Percentiles rank a stretch among this genome's conserved stretches.
Evolutionary conservation across 2,888 invertebrate genomes (phyloP).

Genomic region (Drosophila lutescens): DNA sequence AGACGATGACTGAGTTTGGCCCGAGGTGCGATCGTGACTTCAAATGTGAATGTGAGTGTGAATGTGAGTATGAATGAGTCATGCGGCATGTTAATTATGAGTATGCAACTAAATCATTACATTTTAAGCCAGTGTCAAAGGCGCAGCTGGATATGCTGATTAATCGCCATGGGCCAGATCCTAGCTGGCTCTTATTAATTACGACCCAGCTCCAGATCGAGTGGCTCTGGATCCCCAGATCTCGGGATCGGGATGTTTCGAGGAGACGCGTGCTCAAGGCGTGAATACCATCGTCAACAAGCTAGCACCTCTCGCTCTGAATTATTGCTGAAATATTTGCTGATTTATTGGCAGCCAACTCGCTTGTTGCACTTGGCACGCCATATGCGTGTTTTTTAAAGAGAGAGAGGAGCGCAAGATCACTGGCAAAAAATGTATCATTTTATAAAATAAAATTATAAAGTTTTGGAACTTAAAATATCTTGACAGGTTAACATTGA

Average conservation of each 20-base stretch:
- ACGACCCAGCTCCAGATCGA: slow-evolving; percentile 26
- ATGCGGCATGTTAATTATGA: slow-evolving; percentile 78
- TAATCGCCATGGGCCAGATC: slow-evolving; percentile 61
- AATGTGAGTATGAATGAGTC: slow-evolving; percentile 6
- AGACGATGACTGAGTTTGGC: slow-evolving; percentile 66
- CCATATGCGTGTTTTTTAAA: slow-evolving; percentile 57
- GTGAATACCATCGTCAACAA: slow-evolving; percentile 82
- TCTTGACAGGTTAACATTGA: no score
- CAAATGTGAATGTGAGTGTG: background rate
- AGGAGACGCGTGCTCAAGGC: slow-evolving; percentile 73
- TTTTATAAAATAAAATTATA: background rate
- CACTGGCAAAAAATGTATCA: slow-evolving; percentile 10
- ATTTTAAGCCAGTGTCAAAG: slow-evolving; percentile 81
- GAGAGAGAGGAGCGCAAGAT: background rate
- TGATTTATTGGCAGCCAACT: slow-evolving; percentile 72
- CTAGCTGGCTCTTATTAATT: slow-evolving; percentile 62
- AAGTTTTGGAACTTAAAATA: background rate
- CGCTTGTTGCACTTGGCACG: slow-evolving; percentile 62
- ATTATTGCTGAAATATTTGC: slow-evolving; percentile 79
- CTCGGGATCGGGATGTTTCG: slow-evolving; percentile 5
- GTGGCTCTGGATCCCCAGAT: background rate
- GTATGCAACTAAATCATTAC: slow-evolving; percentile 82
- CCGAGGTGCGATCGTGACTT: slow-evolving; percentile 35
- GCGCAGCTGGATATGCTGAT: slow-evolving; percentile 79
- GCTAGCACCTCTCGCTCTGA: slow-evolving; percentile 78